Evolutionary conservation across 64 coral and sea anemone genomes (phyloP), one percentile per base, ranked within the genome.

Genomic region (Stichodactyla mertensii): DNA sequence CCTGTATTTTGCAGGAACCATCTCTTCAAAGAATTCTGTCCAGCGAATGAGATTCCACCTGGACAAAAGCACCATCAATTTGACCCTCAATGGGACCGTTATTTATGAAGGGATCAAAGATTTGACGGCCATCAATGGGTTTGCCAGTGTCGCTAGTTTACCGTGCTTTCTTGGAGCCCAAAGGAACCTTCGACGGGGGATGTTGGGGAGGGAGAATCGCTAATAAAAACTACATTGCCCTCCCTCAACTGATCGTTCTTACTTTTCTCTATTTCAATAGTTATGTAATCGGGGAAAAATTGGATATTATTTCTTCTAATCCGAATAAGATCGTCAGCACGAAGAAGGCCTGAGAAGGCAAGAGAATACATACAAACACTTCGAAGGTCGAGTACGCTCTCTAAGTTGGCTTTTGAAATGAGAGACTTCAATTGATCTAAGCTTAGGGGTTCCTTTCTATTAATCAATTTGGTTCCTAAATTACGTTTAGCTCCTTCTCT

Each of bases 241-340:
- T 64, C 64, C 36, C 54, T 31, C 78, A 89, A 86, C 54, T 89
- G 88, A 54, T 94, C 89, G 60, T 94, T 94, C 85, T 90, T 94
- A 6, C 92, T 8, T 66, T 88, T 90, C 4, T 15, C 12, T 20
- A 91, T 23, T 55, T 83, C 82, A 12, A 89, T 77, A 51, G 53
- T 67, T 74, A 90, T 55, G 20, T 87, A 81, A 8, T 20, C 55
- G 3, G 56, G 71, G 27, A 52, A 80, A 57, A 94, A 89, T 18
- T 22, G 31, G 2, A 94, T 13, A 52, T 91, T 77, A 31, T 94
- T 83, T 28, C 84, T 64, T 60, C 19, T 87, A 28, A 89, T 83
- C 58, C 53, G 61, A 36, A 59, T 67, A 36, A 89, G 12, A 27
- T 89, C 80, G 61, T 74, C 66, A 18, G 61, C 52, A 27, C 88